Conservation (phyloP, 2,888 invertebrate species). For the Cantharis rustica region DNA sequence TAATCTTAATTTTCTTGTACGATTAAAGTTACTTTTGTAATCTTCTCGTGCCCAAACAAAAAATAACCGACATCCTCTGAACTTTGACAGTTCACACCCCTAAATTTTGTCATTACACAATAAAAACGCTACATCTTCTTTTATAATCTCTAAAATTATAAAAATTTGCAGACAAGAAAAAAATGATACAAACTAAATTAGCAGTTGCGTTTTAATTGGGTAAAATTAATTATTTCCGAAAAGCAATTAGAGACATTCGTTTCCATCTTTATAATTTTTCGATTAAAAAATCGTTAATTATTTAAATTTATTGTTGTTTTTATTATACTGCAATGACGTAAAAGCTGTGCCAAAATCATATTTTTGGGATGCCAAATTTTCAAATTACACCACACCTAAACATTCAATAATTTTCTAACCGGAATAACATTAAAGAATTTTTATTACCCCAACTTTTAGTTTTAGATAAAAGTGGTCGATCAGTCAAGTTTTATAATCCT, state of each 20-base stretch:
- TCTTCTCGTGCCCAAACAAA: background rate
- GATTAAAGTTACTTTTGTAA: background rate
- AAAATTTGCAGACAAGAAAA: background rate
- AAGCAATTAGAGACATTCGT: background rate
- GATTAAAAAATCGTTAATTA: background rate
- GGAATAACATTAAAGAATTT: background rate
- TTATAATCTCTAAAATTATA: background rate
- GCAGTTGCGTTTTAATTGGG: background rate
- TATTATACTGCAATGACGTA: conserved; percentile 23
- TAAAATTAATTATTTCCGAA: background rate
- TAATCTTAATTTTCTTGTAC: background rate
- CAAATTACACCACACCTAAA: background rate
- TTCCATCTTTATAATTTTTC: background rate
- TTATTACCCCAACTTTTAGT: background rate
- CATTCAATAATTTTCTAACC: background rate
- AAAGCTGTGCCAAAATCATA: conserved; percentile 15
- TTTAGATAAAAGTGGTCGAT: background rate
- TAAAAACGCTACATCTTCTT: background rate
- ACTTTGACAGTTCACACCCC: conserved; percentile 4
- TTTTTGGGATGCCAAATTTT: background rate
- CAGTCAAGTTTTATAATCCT: background rate
- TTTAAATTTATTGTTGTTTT: background rate
- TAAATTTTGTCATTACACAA: background rate
- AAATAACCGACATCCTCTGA: background rate
- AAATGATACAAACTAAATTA: background rate